Conservation (phyloP, 2,888 invertebrate species). For the Tridacna gigas region DNA sequence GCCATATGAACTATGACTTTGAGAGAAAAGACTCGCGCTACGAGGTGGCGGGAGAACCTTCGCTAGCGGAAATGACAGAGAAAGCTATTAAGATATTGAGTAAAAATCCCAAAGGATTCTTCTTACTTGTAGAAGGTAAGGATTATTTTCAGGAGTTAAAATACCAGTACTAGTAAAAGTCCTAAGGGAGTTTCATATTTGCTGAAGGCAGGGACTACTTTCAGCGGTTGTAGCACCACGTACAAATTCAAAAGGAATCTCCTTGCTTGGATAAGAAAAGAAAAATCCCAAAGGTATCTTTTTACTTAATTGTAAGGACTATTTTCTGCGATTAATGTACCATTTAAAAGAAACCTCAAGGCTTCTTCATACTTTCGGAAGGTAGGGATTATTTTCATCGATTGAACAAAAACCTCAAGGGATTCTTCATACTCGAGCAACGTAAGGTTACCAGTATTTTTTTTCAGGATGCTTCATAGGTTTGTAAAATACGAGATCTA, state of each 20-base stretch:
- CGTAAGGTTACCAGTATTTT: neutral
- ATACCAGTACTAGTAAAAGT: neutral
- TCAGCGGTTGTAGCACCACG: neutral
- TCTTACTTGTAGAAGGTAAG: conserved; percentile 89
- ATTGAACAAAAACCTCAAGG: conserved; percentile 87
- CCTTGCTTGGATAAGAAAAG: too few species aligned
- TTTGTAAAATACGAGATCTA: neutral
- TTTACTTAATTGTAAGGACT: too few species aligned
- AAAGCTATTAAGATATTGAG: conserved; percentile 91
- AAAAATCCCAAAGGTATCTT: too few species aligned
- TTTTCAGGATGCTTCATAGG: neutral
- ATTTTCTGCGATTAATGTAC: too few species aligned
- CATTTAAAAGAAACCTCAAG: too few species aligned
- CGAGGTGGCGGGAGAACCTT: conserved; percentile 87
- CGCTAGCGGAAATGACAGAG: conserved; percentile 92
- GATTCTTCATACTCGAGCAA: conserved; percentile 90
- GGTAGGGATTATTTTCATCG: too few species aligned
- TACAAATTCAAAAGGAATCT: too few species aligned
- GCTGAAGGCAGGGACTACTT: neutral
- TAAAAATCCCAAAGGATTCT: conserved; percentile 89
- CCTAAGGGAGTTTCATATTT: neutral
- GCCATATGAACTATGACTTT: conserved; percentile 91
- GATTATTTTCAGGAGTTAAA: neutral
- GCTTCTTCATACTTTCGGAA: too few species aligned
- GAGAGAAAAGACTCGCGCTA: conserved; percentile 83